Conservation (phyloP, 2,888 invertebrate genomes). For the Oxytorus armatus region DNA sequence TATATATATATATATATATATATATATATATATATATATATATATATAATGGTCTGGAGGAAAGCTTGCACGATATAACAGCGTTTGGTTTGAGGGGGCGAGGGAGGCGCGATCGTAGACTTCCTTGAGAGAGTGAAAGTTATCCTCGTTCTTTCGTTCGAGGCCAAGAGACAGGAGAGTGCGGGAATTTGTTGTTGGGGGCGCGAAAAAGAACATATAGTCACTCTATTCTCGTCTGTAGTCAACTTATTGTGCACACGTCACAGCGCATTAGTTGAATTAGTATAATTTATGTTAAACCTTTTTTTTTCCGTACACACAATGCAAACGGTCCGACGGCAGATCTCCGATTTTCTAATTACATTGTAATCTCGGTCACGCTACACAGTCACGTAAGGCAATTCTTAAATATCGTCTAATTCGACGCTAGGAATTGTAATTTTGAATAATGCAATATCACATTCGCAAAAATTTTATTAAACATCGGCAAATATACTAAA, state of each 20-base stretch:
- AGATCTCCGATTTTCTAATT: conserved; percentile 6
- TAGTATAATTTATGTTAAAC: background rate
- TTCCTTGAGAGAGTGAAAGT: conserved; percentile 74
- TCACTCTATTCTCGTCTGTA: background rate
- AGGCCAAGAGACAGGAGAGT: conserved; percentile 31
- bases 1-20: no score
- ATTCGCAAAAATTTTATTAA: no score
- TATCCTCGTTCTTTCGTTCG: conserved; percentile 31
- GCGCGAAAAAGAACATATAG: conserved; percentile 19
- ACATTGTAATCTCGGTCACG: no score
- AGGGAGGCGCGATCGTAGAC: conserved; percentile 33
- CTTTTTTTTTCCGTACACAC: background rate
- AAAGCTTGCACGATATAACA: conserved; percentile 44
- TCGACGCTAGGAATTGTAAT: no score
- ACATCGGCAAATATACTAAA: no score
- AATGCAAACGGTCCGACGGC: conserved; percentile 3
- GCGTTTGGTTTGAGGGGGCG: conserved; percentile 11
- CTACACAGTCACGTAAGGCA: no score
- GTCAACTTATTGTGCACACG: background rate
- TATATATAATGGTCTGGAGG: conserved; percentile 43
- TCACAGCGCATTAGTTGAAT: background rate
- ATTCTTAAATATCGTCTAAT: no score
- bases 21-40: no score
- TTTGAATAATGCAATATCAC: no score
- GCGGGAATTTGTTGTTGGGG: conserved; percentile 42